A percentile compares a stretch with the other conserved stretches of the same genome.
phyloP scores from a whole-genome alignment of 2,888 invertebrate species.

The Protophormia terraenovae region DNA sequence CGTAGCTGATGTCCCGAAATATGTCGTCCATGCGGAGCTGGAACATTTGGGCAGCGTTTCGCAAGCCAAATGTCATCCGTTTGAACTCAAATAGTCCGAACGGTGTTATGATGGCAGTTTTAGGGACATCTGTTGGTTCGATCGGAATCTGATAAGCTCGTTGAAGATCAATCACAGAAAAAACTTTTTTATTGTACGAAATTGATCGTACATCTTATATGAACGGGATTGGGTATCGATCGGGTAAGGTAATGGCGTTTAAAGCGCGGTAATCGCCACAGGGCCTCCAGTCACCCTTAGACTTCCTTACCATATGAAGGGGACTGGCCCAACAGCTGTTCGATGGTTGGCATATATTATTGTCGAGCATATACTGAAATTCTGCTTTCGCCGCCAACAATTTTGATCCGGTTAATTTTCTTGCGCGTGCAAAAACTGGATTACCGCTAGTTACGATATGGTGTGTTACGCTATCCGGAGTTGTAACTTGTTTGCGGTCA shows the following conservation, averaged over 20 bases:
- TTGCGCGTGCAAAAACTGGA: constrained; percentile 16
- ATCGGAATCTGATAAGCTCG: constrained; percentile 75
- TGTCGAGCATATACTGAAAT: constrained; percentile 58
- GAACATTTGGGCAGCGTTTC: constrained; percentile 77
- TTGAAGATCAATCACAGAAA: constrained; percentile 69
- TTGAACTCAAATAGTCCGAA: constrained; percentile 76
- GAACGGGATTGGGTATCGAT: too few relatives aligned
- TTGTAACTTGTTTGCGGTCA: background rate
- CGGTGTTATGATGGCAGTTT: constrained; percentile 75
- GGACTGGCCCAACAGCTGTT: constrained; percentile 64
- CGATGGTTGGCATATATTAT: constrained; percentile 58
- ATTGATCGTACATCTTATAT: constrained; percentile 65
- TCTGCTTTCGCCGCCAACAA: constrained; percentile 56
- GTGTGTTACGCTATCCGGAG: background rate
- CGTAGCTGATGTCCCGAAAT: constrained; percentile 68
- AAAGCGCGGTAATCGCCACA: constrained; percentile 49
- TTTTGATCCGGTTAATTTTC: constrained; percentile 27
- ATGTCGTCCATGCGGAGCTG: constrained; percentile 65
- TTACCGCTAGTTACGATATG: constrained; percentile 26
- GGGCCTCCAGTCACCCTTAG: constrained; percentile 36
- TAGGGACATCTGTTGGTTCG: constrained; percentile 70
- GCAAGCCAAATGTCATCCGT: constrained; percentile 75
- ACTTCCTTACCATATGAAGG: constrained; percentile 61
- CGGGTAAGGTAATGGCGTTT: constrained; percentile 8
- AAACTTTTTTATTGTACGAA: too few relatives aligned